These are phyloP conservation scores for Cyprinella venusta DNA, from an alignment of 2,797 vertebrate genomes.

Conservation along the genomic window DNA sequence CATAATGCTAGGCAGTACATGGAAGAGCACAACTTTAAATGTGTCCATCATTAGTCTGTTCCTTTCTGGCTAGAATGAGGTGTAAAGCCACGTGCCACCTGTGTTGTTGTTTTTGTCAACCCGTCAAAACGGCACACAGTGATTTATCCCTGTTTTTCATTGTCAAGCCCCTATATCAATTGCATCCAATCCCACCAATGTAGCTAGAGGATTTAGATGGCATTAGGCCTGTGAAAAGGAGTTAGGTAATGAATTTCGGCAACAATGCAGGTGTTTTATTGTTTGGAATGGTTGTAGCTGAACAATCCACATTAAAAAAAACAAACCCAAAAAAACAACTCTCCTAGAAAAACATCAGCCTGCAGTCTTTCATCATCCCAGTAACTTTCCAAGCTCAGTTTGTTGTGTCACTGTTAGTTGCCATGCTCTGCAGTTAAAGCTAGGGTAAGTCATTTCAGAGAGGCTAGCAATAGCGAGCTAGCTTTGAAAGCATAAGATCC, in stretches of 20 bases:
- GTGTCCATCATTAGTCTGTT: conserved; percentile 25
- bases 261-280: background rate
- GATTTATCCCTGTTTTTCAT: conserved; percentile 70
- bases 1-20: background rate
- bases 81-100: conserved; percentile 68
- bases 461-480: background rate
- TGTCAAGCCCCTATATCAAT: conserved; percentile 65
- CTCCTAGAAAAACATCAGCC: conserved; percentile 3
- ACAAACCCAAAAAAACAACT: conserved; percentile 24
- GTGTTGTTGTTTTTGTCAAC: conserved; percentile 74
- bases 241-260: conserved; percentile 26
- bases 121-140: conserved; percentile 72
- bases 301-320: conserved; percentile 11
- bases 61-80: conserved; percentile 45
- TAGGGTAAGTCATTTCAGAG: background rate
- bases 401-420: background rate
- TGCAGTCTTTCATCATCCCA: background rate
- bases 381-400: conserved; percentile 1
- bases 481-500: background rate
- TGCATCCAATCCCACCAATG: conserved; percentile 59
- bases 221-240: conserved; percentile 38
- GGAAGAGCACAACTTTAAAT: conserved; percentile 17
- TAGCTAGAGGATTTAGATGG: conserved; percentile 60
- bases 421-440: background rate
- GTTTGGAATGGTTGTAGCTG: conserved; percentile 12